Conservation (phyloP, 2,797 vertebrate species). For the Oryzias sinensis region DNA sequence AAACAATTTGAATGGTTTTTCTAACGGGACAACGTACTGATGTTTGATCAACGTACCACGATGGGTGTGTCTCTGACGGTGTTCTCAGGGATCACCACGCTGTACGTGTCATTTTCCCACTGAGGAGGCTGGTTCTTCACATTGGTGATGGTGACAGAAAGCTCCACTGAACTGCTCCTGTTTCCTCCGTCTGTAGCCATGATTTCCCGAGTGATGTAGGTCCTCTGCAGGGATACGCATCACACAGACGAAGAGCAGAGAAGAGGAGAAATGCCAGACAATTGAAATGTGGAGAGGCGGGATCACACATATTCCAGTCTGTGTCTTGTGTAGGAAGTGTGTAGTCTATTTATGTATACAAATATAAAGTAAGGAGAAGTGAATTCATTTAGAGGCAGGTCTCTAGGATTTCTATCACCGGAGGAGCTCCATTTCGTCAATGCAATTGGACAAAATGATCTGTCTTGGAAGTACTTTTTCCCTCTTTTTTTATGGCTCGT, state of each 20-base stretch:
- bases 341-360: not conserved
- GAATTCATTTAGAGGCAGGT: too few species aligned
- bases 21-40: not conserved
- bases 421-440: not conserved
- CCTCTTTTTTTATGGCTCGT: not conserved
- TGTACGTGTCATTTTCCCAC: slow-evolving; percentile 85
- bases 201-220: slow-evolving; percentile 82
- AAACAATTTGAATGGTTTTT: too few species aligned
- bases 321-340: not conserved
- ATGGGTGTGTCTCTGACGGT: slow-evolving; percentile 77
- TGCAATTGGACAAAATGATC: slow-evolving; percentile 22
- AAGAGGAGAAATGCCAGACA: not conserved
- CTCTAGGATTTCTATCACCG: too few species aligned
- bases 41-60: slow-evolving; percentile 65
- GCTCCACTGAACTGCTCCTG: slow-evolving; percentile 82
- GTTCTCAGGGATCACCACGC: slow-evolving; percentile 84
- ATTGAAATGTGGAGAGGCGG: too few species aligned
- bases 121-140: slow-evolving; percentile 86
- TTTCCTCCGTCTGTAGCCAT: slow-evolving; percentile 86
- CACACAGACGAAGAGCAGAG: not conserved
- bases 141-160: slow-evolving; percentile 82
- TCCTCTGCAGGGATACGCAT: slow-evolving; percentile 67
- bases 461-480: not conserved
- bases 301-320: too few species aligned
- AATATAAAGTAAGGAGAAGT: slow-evolving; percentile 16